These are phyloP conservation scores for Xenus cinereus DNA, from an alignment of 2,113 vertebrate species.

Conservation along the genomic window DNA sequence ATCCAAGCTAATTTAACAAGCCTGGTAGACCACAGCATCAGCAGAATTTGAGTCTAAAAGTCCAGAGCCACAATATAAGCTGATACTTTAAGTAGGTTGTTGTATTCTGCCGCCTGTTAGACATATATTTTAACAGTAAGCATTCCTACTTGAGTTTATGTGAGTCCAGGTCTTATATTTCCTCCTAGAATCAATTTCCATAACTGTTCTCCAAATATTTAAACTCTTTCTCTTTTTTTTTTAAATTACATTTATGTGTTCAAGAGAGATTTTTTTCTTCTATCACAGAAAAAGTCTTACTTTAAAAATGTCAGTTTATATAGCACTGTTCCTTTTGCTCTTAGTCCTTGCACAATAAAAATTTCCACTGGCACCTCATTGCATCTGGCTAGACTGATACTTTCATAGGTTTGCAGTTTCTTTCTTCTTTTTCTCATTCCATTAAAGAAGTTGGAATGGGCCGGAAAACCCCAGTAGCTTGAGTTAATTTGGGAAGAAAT, in stretches of 20 bases:
- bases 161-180: background rate
- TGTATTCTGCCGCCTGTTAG: background rate
- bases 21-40: background rate
- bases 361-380: background rate
- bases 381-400: background rate
- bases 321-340: background rate
- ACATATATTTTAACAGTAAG: background rate
- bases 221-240: background rate
- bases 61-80: background rate
- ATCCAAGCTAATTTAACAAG: background rate
- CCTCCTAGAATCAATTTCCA: background rate
- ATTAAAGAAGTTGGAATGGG: background rate
- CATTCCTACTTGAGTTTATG: background rate
- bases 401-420: background rate
- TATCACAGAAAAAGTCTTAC: background rate
- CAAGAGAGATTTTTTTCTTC: background rate
- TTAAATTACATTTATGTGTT: background rate
- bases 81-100: background rate
- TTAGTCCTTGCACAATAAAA: background rate
- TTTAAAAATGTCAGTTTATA: background rate
- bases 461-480: background rate
- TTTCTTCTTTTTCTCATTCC: background rate
- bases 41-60: background rate
- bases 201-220: background rate
- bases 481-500: constrained; percentile 20